Percentiles rank a stretch among this genome's conserved stretches.
Conservation (phyloP, 2,888 invertebrate genomes). For the Amiota mariae region DNA sequence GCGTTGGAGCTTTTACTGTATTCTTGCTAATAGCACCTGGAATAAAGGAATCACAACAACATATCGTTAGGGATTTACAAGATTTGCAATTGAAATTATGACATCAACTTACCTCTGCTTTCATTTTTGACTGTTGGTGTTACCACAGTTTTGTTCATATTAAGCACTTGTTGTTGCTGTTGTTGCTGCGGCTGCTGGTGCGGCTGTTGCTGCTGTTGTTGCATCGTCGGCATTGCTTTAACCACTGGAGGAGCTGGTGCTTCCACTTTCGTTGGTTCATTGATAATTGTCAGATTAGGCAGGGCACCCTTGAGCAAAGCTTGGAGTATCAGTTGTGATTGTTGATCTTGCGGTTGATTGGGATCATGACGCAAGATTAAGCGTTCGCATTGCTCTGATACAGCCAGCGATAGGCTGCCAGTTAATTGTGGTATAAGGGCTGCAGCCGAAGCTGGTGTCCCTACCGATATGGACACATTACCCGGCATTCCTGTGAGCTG, state of each 20-base stretch:
- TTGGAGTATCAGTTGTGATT: slow-evolving; percentile 73
- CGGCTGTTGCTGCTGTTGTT: slow-evolving; percentile 39
- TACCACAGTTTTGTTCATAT: neutral
- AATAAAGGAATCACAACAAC: too few relatives aligned
- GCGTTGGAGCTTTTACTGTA: slow-evolving; percentile 20
- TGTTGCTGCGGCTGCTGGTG: slow-evolving; percentile 29
- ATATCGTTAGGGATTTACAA: neutral
- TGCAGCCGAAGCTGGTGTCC: slow-evolving; percentile 69
- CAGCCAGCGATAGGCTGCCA: slow-evolving; percentile 79
- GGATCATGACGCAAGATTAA: slow-evolving; percentile 80
- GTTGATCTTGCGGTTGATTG: slow-evolving; percentile 76
- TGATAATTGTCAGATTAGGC: slow-evolving; percentile 73
- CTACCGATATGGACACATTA: slow-evolving; percentile 67
- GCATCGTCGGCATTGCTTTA: slow-evolving; percentile 28
- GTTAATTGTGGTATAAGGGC: slow-evolving; percentile 76
- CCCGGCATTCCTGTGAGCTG: slow-evolving; percentile 61
- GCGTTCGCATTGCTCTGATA: slow-evolving; percentile 81
- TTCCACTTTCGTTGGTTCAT: slow-evolving; percentile 69
- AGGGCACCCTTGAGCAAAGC: slow-evolving; percentile 73
- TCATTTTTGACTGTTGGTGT: neutral
- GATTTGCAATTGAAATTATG: too few relatives aligned
- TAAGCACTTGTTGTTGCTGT: slow-evolving; percentile 36
- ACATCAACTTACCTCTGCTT: neutral
- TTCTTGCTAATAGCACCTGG: slow-evolving; percentile 17
- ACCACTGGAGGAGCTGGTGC: slow-evolving; percentile 24